Conservation (phyloP, 2,888 invertebrate species). For the Drosophila siamana region DNA sequence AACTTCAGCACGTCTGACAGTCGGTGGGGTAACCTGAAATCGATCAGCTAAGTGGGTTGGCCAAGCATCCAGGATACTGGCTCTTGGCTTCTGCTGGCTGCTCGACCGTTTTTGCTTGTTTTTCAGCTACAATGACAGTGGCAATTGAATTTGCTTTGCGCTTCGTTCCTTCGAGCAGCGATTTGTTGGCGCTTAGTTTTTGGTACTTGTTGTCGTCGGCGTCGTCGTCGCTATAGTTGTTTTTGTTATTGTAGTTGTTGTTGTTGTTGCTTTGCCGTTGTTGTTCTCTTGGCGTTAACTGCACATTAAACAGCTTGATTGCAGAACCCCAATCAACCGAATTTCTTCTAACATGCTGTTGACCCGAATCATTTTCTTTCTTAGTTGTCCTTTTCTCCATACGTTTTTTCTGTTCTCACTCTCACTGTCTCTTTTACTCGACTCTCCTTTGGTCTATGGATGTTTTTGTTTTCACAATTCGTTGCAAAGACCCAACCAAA, state of each 20-base stretch:
- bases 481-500: slow-evolving; percentile 47
- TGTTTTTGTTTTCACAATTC: slow-evolving; percentile 48
- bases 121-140: slow-evolving; percentile 57
- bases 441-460: slow-evolving; percentile 10
- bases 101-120: slow-evolving; percentile 21
- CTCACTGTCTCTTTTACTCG: neutral
- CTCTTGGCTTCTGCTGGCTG: slow-evolving; percentile 9
- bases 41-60: slow-evolving; percentile 62
- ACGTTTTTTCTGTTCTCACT: slow-evolving; percentile 7
- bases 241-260: slow-evolving; percentile 6
- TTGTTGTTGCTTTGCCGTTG: slow-evolving; percentile 5
- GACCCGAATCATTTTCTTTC: slow-evolving; percentile 38
- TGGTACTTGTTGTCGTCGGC: slow-evolving; percentile 5
- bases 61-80: slow-evolving; percentile 4
- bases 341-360: slow-evolving; percentile 27
- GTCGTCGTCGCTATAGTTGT: neutral
- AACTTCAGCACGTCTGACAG: slow-evolving; percentile 42
- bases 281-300: slow-evolving; percentile 62
- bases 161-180: slow-evolving; percentile 15
- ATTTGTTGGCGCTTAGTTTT: slow-evolving; percentile 38
- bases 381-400: slow-evolving; percentile 32
- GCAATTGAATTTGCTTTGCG: slow-evolving; percentile 64
- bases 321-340: slow-evolving; percentile 43
- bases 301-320: slow-evolving; percentile 71
- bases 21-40: slow-evolving; percentile 62